These are phyloP conservation scores for Melitaea athalia DNA, from an alignment of 2,888 invertebrate species.

Conservation along the genomic window DNA sequence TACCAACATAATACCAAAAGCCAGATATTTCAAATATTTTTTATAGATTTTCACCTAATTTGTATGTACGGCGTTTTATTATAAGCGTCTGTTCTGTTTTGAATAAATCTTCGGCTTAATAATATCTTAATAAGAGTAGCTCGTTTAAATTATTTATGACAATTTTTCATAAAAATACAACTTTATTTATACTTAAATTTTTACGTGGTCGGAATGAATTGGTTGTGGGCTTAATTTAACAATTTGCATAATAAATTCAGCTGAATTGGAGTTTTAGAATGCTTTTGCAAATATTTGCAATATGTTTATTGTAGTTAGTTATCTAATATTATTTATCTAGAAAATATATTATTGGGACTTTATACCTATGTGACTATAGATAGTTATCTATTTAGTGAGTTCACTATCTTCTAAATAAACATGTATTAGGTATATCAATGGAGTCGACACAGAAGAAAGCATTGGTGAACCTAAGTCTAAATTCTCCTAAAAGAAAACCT, in stretches of 20 bases:
- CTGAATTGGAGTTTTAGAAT: not conserved
- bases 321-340: no score
- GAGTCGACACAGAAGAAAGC: no score
- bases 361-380: no score
- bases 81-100: slow-evolving; percentile 67
- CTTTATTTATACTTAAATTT: slow-evolving; percentile 31
- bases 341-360: no score
- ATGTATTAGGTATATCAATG: no score
- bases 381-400: no score
- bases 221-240: not conserved
- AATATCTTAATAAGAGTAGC: slow-evolving; percentile 69
- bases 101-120: slow-evolving; percentile 72
- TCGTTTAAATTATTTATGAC: slow-evolving; percentile 61
- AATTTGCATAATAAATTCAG: not conserved
- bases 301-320: no score
- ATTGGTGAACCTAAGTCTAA: no score
- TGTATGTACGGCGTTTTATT: slow-evolving; percentile 55
- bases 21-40: slow-evolving; percentile 2
- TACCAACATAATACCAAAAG: not conserved
- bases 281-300: no score
- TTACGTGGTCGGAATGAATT: slow-evolving; percentile 26
- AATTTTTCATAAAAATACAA: slow-evolving; percentile 48
- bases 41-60: slow-evolving; percentile 50
- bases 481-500: no score
- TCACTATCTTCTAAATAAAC: no score